Conservation (phyloP, 2,888 invertebrate genomes). For the Acheta domesticus region DNA sequence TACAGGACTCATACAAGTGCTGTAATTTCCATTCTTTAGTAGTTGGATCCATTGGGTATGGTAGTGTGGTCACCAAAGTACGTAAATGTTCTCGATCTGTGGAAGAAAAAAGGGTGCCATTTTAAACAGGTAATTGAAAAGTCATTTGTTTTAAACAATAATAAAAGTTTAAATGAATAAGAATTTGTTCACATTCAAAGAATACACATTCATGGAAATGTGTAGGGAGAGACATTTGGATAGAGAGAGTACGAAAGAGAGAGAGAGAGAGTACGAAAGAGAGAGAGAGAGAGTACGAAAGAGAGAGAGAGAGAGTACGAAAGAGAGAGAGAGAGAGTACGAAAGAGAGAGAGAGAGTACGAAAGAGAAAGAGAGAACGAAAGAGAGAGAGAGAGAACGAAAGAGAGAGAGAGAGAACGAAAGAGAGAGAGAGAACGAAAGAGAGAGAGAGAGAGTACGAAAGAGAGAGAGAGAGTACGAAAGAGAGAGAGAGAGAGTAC, state of each 20-base stretch:
- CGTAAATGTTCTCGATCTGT: slow-evolving; percentile 50
- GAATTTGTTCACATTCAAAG: background rate
- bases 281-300: background rate
- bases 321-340: too few relatives aligned
- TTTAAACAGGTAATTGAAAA: background rate
- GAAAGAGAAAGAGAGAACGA: too few relatives aligned
- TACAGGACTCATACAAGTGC: slow-evolving; percentile 54
- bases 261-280: background rate
- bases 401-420: too few relatives aligned
- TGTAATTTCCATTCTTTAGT: slow-evolving; percentile 56
- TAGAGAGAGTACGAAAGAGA: background rate
- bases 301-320: too few relatives aligned
- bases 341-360: too few relatives aligned
- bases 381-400: too few relatives aligned
- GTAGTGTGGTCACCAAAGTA: slow-evolving; percentile 51
- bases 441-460: too few relatives aligned
- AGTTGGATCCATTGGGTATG: slow-evolving; percentile 46
- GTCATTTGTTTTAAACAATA: too few relatives aligned
- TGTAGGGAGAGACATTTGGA: background rate
- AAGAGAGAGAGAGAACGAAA: too few relatives aligned
- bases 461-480: too few relatives aligned
- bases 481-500: too few relatives aligned
- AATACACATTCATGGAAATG: background rate
- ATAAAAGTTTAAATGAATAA: background rate
- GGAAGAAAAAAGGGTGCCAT: background rate